Base-by-base conservation (phyloP, 2,797 vertebrate genomes). In the Bradypodion pumilum region DNA sequence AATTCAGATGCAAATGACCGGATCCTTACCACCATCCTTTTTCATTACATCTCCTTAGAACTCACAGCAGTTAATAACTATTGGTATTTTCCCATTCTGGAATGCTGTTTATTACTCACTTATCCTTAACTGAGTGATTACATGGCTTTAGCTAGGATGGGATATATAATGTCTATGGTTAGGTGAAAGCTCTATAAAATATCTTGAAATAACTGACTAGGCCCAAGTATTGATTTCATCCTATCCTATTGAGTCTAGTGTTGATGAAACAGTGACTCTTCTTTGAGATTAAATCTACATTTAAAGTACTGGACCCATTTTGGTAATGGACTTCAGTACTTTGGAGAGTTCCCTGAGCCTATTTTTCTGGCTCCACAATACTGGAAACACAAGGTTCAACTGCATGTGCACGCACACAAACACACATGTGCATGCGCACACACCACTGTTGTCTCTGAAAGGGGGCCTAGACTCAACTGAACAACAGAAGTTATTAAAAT, bases 401-500 rank as follows among this genome's bases (percentile, higher is more conserved):
- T 66, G 63, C 74, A 88, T 90, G 91, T 92, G 91, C 83, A 89
- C 35, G 15, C 32, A 66, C 35, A 35, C 35, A 29, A 5, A 19
- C 92, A 84, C 87, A 89, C 74, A 21, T 88, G n/a, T n/a, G n/a
- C n/a, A n/a, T n/a, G n/a, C n/a, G n/a, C n/a, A n/a, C n/a, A n/a
- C n/a, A n/a, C n/a, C n/a, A n/a, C 86, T 83, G 78, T 91, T 7
- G 15, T 56, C 52, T 56, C 90, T 87, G 82, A 90, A 85, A 13
- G 83, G 85, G 63, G 82, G 92, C n/a, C n/a, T n/a, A n/a, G n/a
- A n/a, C n/a, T n/a, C n/a, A n/a, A n/a, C n/a, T n/a, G n/a, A n/a
- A n/a, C n/a, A n/a, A n/a, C n/a, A n/a, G n/a, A n/a, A n/a, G n/a
- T n/a, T n/a, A n/a, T n/a, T n/a, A n/a, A n/a, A n/a, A n/a, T n/a